Evolutionary conservation across 2,113 vertebrate species (phyloP).

Genomic region (Clinocottus analis): DNA sequence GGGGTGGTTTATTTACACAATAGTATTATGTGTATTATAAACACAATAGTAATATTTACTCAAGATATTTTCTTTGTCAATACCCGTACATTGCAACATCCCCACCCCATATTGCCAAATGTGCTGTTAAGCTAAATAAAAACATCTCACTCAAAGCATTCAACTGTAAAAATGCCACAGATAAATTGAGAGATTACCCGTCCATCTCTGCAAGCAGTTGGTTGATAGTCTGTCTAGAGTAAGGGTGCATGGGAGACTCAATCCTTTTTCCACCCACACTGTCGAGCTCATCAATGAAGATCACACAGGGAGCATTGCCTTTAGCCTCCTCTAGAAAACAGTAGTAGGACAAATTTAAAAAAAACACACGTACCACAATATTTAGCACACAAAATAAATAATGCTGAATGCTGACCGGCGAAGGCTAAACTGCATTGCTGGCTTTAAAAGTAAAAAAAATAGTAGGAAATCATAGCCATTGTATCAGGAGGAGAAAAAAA

Average conservation of each 20-base stretch:
- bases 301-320: slow-evolving; percentile 94
- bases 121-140: background rate
- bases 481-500: background rate
- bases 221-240: slow-evolving; percentile 99
- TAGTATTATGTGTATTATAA: background rate
- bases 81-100: background rate
- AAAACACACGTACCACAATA: background rate
- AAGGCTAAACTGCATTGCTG: background rate
- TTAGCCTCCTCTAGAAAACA: slow-evolving; percentile 91
- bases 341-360: background rate
- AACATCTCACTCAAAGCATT: background rate
- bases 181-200: slow-evolving; percentile 83
- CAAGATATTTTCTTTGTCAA: background rate
- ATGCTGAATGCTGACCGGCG: background rate
- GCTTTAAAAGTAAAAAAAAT: background rate
- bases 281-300: slow-evolving; percentile 99
- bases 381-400: background rate
- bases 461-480: background rate
- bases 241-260: slow-evolving; percentile 98
- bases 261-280: slow-evolving; percentile 98
- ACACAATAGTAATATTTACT: background rate
- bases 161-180: background rate
- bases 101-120: background rate
- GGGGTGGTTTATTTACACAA: background rate
- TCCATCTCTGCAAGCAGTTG: slow-evolving; percentile 99